Percentiles rank a stretch among this genome's conserved stretches.
Evolutionary conservation across 1,140 invertebrate species (phyloP).

Genomic region (Carposina sasakii): DNA sequence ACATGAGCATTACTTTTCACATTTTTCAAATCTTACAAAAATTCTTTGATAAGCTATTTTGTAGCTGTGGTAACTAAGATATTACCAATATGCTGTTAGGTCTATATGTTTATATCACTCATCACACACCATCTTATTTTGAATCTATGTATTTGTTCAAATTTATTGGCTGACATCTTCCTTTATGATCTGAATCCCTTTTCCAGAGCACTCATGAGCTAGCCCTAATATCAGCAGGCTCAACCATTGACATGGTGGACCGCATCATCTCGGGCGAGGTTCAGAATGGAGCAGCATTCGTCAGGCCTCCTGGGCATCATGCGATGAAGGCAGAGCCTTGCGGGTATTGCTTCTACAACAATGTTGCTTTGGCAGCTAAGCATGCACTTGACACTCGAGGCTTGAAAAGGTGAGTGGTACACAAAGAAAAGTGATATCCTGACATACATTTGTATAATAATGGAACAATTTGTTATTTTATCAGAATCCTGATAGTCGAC

Average conservation of each 20-base stretch:
- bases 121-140: too few species aligned
- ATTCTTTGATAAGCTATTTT: too few species aligned
- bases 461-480: slow-evolving; percentile 25
- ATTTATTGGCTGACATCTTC: too few species aligned
- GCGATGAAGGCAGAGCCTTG: slow-evolving; percentile 91
- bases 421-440: slow-evolving; percentile 16
- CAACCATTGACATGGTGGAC: slow-evolving; percentile 86
- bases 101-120: too few species aligned
- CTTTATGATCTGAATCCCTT: too few species aligned
- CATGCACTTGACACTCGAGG: slow-evolving; percentile 79
- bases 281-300: slow-evolving; percentile 89
- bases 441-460: background rate
- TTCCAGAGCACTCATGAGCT: slow-evolving; percentile 85
- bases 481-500: slow-evolving; percentile 93
- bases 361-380: slow-evolving; percentile 93
- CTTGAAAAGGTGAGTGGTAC: slow-evolving; percentile 38
- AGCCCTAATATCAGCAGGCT: slow-evolving; percentile 84
- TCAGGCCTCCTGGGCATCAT: slow-evolving; percentile 97
- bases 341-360: slow-evolving; percentile 98
- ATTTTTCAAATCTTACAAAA: too few species aligned
- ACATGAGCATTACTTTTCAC: too few species aligned
- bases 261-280: slow-evolving; percentile 79
- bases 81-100: too few species aligned
- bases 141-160: too few species aligned
- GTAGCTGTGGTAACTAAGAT: too few species aligned